Conservation (phyloP, 2,113 vertebrate genomes). For the Gadus macrocephalus region DNA sequence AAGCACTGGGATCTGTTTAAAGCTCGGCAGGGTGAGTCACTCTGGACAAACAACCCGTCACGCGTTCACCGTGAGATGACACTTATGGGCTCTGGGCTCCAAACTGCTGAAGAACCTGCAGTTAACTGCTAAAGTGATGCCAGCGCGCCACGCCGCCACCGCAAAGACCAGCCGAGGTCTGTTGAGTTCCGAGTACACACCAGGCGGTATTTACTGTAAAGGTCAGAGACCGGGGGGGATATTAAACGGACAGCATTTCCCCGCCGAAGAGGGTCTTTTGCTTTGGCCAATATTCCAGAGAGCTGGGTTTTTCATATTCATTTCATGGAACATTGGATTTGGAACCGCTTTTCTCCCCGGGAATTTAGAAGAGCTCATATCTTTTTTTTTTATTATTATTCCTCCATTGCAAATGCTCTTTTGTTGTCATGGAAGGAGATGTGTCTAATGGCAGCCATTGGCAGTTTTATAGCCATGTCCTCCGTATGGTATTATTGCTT, state of each 20-base stretch:
- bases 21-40: constrained; percentile 52
- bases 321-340: constrained; percentile 74
- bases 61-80: constrained; percentile 51
- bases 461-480: constrained; percentile 43
- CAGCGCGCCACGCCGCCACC: too few species aligned
- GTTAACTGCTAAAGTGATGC: constrained; percentile 36
- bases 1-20: constrained; percentile 39
- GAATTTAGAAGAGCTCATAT: constrained; percentile 30
- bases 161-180: too few species aligned
- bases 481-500: constrained; percentile 18
- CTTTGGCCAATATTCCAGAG: constrained; percentile 45
- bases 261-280: constrained; percentile 47
- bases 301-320: constrained; percentile 65
- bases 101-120: constrained; percentile 48
- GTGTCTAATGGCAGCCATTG: constrained; percentile 55
- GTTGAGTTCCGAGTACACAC: too few species aligned
- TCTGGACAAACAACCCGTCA: constrained; percentile 51
- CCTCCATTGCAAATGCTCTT: constrained; percentile 44
- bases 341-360: constrained; percentile 40
- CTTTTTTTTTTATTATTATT: constrained; percentile 40
- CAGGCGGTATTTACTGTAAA: constrained; percentile 53
- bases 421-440: constrained; percentile 54
- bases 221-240: constrained; percentile 50
- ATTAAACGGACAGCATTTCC: constrained; percentile 46
- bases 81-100: constrained; percentile 30